These are phyloP conservation scores for Macrosiphum euphorbiae DNA, from an alignment of 2,888 invertebrate species.

Conservation along the genomic window DNA sequence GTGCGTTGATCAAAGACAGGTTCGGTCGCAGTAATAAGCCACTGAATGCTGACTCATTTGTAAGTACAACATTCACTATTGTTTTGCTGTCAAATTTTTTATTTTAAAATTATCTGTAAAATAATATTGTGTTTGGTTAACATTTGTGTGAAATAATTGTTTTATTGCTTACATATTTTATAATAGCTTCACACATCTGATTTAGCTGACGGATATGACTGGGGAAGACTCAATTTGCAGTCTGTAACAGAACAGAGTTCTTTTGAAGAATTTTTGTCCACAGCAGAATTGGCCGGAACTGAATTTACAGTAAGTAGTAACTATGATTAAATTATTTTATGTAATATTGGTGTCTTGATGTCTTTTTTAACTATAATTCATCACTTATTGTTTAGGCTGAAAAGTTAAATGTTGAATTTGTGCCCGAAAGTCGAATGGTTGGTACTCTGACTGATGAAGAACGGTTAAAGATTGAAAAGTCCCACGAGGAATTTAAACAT, in stretches of 20 bases:
- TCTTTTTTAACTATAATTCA: not conserved
- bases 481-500: conserved; percentile 76
- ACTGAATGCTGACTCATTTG: conserved; percentile 82
- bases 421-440: conserved; percentile 76
- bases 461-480: conserved; percentile 72
- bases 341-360: not conserved
- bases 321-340: not conserved
- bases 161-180: conserved; percentile 5
- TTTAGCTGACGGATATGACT: conserved; percentile 90
- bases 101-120: not conserved
- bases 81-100: not conserved
- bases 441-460: conserved; percentile 77
- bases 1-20: conserved; percentile 82
- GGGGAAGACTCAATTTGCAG: conserved; percentile 89
- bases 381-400: conserved; percentile 75
- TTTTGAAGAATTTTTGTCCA: conserved; percentile 94
- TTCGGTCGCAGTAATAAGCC: conserved; percentile 78
- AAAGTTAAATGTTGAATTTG: conserved; percentile 85
- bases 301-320: conserved; percentile 79
- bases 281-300: conserved; percentile 93
- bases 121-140: not conserved
- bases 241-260: conserved; percentile 97
- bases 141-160: not conserved
- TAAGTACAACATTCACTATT: conserved; percentile 70
- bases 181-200: conserved; percentile 85